Base-by-base conservation (phyloP, 2,797 vertebrate species). In the Bradypodion ventrale region DNA sequence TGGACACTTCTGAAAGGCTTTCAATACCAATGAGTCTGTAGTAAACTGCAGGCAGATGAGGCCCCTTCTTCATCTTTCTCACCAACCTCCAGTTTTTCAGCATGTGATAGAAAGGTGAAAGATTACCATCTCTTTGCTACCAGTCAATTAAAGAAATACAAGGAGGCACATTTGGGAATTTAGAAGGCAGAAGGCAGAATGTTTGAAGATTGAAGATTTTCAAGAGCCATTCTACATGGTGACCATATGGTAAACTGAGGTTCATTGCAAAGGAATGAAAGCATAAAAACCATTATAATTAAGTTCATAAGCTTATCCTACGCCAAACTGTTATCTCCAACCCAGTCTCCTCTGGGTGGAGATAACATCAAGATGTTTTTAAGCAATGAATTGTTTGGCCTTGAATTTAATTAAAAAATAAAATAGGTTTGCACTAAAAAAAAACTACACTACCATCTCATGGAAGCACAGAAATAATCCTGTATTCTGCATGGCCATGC, bases 1-100 rank as follows among this genome's bases (percentile, higher is more conserved):
- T 80, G 52, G 23, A 27, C 69, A 23, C 62, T 63, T 69, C 27
- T 29, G 65, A 60, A 69, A 69, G 73, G 88, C 44, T 69, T 78
- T 7, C 1, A 0, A 63, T 65, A 42, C 75, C 2, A 42, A 76
- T 40, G 32, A 78, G 4, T 16, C 19, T 46, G 29, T 49, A 42
- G 7, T 49, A 49, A 74, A 46, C 27, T 8, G 5, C 46, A 44
- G 32, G 15, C 44, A n/a, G 13, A n/a, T n/a, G n/a, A 52, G 13
- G n/a, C 6, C 29, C 13, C 27, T n/a, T 73, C 42, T 12, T 73
- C 2, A 15, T 35, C 70, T 2, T 16, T 2, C n/a, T 37, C 19
- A 37, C 35, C 78, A 29, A 56, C 23, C 46, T 69, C 23, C 65
- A 37, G 63, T 12, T 49, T 49, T 49, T 42, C 2, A 35, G 23